Percentiles rank a stretch among this genome's conserved stretches.
Conservation (phyloP, 2,113 vertebrate genomes). For the Thamnophis sirtalis region DNA sequence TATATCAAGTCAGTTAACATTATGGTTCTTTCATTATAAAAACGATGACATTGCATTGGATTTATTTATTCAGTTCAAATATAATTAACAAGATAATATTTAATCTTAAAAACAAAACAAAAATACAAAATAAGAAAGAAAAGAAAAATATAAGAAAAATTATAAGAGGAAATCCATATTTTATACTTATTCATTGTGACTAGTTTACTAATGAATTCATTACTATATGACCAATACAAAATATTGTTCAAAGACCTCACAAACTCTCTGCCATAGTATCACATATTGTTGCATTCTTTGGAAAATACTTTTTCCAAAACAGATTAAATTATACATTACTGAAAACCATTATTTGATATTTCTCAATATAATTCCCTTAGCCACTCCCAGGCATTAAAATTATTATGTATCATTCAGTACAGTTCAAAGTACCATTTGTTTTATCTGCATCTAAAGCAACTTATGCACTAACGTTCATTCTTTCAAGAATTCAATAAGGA, state of each 20-base stretch:
- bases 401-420: neutral
- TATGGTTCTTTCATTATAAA: neutral
- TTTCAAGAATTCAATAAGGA: constrained; percentile 11
- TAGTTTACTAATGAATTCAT: neutral
- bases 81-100: neutral
- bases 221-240: neutral
- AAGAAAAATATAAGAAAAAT: neutral
- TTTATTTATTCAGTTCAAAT: neutral
- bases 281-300: neutral
- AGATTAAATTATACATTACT: neutral
- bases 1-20: neutral
- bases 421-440: constrained; percentile 9
- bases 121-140: neutral
- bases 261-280: neutral
- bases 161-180: neutral
- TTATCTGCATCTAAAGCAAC: constrained; percentile 3
- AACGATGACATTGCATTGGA: neutral
- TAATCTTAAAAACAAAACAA: neutral
- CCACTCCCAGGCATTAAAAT: neutral
- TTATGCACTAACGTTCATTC: neutral
- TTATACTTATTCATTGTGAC: neutral
- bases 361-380: neutral
- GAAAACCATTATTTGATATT: neutral
- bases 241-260: neutral
- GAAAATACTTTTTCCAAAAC: neutral